Conservation (phyloP, 2,888 invertebrate genomes). For the Plagodis pulveraria region DNA sequence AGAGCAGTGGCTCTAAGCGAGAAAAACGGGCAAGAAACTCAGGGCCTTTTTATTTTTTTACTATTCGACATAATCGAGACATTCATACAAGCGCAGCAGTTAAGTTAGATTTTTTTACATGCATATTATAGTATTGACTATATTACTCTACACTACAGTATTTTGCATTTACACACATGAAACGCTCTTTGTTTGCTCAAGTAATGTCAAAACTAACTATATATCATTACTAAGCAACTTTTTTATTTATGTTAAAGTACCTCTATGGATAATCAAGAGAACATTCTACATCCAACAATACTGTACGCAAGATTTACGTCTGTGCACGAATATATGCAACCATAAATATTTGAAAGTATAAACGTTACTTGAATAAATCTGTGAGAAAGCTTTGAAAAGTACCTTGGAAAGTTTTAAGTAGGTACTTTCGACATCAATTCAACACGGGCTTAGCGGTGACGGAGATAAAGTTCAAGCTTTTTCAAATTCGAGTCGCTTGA, state of each 20-base stretch:
- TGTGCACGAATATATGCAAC: constrained; percentile 7
- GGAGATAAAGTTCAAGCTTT: constrained; percentile 37
- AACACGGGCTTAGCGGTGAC: constrained; percentile 43
- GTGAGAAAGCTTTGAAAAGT: constrained; percentile 42
- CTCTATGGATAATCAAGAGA: background rate
- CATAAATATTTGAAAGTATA: constrained; percentile 36
- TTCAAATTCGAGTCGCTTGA: constrained; percentile 15
- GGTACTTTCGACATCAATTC: constrained; percentile 46
- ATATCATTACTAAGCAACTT: too few relatives aligned
- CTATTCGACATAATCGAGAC: too few relatives aligned
- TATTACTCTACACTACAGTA: too few relatives aligned
- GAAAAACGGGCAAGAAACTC: too few relatives aligned
- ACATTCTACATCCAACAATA: constrained; percentile 1
- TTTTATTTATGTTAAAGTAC: background rate
- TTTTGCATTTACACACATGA: too few relatives aligned
- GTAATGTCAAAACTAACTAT: too few relatives aligned
- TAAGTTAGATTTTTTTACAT: too few relatives aligned
- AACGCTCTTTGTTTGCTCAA: too few relatives aligned
- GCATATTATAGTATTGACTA: too few relatives aligned
- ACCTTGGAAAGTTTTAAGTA: constrained; percentile 37
- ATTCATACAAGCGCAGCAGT: too few relatives aligned
- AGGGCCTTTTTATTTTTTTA: too few relatives aligned
- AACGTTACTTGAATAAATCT: constrained; percentile 36
- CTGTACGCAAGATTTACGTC: constrained; percentile 1
- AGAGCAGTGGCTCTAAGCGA: too few relatives aligned